These are phyloP conservation scores for Macrocentrus cingulum DNA, from an alignment of 1,140 invertebrate species.

Conservation along the genomic window DNA sequence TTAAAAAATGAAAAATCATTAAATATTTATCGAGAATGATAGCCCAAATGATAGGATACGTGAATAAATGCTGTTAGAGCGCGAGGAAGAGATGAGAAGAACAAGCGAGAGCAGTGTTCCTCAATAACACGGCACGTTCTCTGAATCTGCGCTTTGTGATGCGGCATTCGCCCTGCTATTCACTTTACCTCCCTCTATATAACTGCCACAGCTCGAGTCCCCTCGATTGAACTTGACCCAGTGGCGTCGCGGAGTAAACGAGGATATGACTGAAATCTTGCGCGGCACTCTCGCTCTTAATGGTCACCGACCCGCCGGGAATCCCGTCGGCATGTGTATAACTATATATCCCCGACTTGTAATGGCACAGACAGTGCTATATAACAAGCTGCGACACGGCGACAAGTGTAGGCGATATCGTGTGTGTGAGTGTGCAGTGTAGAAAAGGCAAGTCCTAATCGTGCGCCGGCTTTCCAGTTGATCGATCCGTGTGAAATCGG, in stretches of 20 bases:
- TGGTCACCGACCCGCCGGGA: conserved; percentile 36
- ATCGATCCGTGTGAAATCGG: conserved; percentile 9
- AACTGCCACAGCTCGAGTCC: conserved; percentile 18
- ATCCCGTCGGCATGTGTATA: conserved; percentile 1
- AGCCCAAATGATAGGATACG: no score
- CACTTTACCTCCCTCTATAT: conserved; percentile 16
- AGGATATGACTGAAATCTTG: conserved; percentile 46
- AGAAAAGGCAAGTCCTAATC: conserved; percentile 2
- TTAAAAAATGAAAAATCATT: no score
- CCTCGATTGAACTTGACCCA: conserved; percentile 50
- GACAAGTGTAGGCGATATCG: no score
- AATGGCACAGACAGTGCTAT: no score
- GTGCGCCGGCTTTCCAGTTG: conserved; percentile 6
- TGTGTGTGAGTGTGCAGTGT: neutral
- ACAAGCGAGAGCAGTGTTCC: no score
- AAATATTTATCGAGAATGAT: no score
- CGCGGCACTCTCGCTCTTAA: conserved; percentile 36
- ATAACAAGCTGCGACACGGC: no score
- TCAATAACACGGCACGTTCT: conserved; percentile 26
- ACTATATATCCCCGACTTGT: neutral
- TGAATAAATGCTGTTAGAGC: no score
- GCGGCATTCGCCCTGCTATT: conserved; percentile 11
- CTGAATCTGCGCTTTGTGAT: conserved; percentile 30
- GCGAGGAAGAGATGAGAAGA: no score
- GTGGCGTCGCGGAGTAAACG: conserved; percentile 28